These are phyloP conservation scores for Kuschelorhynchus macadamiae DNA, from an alignment of 2,888 invertebrate genomes.

Conservation along the genomic window DNA sequence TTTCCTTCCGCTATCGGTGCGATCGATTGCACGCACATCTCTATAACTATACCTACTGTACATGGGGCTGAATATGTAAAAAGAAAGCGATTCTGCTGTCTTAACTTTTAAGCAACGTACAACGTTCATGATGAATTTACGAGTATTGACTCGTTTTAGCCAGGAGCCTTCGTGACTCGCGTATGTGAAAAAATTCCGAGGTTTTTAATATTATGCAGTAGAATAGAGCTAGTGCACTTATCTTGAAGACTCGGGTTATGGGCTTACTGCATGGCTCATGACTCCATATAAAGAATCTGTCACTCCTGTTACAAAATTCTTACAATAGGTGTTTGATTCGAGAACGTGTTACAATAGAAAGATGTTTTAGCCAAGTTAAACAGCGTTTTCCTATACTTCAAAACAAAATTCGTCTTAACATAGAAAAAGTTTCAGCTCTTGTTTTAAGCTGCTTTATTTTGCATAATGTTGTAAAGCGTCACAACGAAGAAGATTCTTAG, in stretches of 20 bases:
- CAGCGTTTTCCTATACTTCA: slow-evolving; percentile 16
- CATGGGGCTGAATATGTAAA: slow-evolving; percentile 18
- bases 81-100: not conserved
- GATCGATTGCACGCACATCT: slow-evolving; percentile 3
- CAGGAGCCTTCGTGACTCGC: not conserved
- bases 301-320: not conserved
- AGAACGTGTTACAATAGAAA: slow-evolving; percentile 16
- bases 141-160: not conserved
- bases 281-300: not conserved
- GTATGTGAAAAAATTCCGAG: not conserved
- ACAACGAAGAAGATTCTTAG: no score
- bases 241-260: slow-evolving; percentile 1
- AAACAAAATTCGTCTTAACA: not conserved
- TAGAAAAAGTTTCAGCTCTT: slow-evolving; percentile 6
- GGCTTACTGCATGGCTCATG: not conserved
- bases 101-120: slow-evolving; percentile 3
- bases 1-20: slow-evolving; percentile 9
- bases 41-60: not conserved
- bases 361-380: slow-evolving; percentile 14
- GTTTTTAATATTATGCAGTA: not conserved
- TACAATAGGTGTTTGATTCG: not conserved
- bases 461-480: not conserved
- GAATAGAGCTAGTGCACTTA: not conserved
- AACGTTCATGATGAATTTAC: not conserved
- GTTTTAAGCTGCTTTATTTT: slow-evolving; percentile 1